Percentiles rank a stretch among this genome's conserved stretches.
phyloP scores from a whole-genome alignment of 53 echinoderm and acorn worm species.

The Patiria pectinifera region DNA sequence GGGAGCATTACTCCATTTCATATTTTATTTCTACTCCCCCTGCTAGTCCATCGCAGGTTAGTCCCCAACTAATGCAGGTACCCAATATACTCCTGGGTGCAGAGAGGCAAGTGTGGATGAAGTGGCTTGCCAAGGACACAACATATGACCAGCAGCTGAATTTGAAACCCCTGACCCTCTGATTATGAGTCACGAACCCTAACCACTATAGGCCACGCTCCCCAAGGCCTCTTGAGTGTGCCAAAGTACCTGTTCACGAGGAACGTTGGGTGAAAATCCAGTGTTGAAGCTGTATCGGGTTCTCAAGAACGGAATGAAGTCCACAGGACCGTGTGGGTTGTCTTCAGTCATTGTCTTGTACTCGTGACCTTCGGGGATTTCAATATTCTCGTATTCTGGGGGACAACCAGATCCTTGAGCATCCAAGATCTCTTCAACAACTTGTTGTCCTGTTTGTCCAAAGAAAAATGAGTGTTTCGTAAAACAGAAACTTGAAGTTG shows the following conservation, averaged over 20 bases:
- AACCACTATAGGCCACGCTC: no score
- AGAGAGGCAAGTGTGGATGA: no score
- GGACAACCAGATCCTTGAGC: conserved; percentile 94
- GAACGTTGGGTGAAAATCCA: conserved; percentile 93
- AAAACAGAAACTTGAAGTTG: not conserved
- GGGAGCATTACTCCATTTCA: no score
- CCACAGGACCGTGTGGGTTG: conserved; percentile 3
- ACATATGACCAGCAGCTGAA: no score
- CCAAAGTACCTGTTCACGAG: conserved; percentile 88
- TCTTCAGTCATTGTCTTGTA: conserved; percentile 27
- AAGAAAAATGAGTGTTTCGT: not conserved
- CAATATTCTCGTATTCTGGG: conserved; percentile 85
- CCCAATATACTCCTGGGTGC: no score
- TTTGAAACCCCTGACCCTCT: no score
- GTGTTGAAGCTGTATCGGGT: conserved; percentile 89
- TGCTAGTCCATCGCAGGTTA: no score
- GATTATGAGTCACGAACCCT: no score
- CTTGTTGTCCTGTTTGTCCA: conserved; percentile 82
- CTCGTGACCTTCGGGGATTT: conserved; percentile 75
- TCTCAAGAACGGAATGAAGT: conserved; percentile 83
- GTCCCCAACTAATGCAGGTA: no score
- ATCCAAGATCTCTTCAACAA: conserved; percentile 96
- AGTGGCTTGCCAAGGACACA: no score
- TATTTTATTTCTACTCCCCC: no score
- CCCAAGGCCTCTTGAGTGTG: not conserved